phyloP scores from a whole-genome alignment of 2,888 invertebrate genomes.

The Loripinus fragilis region DNA sequence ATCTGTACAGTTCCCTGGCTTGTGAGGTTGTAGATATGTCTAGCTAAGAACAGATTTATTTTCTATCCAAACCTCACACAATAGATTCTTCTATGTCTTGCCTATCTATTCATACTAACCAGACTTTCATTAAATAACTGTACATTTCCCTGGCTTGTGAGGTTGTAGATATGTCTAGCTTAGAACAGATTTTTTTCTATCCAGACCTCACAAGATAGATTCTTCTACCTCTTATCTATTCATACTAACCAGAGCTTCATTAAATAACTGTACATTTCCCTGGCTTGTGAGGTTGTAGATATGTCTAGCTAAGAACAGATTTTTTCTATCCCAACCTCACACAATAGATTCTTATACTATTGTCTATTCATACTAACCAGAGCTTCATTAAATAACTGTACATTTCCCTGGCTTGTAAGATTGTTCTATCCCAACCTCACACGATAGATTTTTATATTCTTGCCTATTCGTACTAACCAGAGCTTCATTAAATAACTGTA shows the following conservation, averaged over 20 bases:
- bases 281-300: conserved; percentile 84
- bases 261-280: conserved; percentile 86
- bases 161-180: conserved; percentile 86
- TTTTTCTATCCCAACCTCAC: too few relatives aligned
- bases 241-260: conserved; percentile 89
- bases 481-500: conserved; percentile 89
- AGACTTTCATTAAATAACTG: conserved; percentile 90
- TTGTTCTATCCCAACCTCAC: too few relatives aligned
- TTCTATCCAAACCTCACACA: too few relatives aligned
- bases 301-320: too few relatives aligned
- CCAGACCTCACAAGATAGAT: too few relatives aligned
- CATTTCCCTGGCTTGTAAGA: conserved; percentile 74
- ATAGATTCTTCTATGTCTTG: too few relatives aligned
- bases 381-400: conserved; percentile 89
- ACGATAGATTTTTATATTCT: too few relatives aligned
- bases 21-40: conserved; percentile 85
- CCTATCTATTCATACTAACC: too few relatives aligned
- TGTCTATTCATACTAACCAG: conserved; percentile 89
- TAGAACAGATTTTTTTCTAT: too few relatives aligned
- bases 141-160: conserved; percentile 74
- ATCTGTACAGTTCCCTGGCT: conserved; percentile 84
- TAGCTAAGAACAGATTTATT: too few relatives aligned
- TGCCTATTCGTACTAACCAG: conserved; percentile 89
- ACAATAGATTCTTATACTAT: too few relatives aligned
- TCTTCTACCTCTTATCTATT: too few relatives aligned